phyloP scores from a whole-genome alignment of 2,797 vertebrate genomes.

The Enteromius paludinosus region DNA sequence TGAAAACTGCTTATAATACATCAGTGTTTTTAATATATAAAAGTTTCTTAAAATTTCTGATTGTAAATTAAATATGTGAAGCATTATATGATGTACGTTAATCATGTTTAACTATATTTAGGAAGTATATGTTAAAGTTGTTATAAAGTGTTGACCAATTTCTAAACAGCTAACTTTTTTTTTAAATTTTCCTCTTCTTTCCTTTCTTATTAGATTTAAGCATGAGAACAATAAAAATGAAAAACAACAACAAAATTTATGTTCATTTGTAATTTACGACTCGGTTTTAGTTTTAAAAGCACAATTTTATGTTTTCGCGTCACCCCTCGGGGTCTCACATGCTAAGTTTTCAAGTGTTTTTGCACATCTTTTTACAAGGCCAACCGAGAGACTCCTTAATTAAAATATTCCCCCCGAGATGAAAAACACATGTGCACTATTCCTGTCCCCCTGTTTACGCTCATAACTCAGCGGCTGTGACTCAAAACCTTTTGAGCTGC shows the following conservation, averaged over 20 bases:
- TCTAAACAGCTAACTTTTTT: neutral
- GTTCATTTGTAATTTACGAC: slow-evolving; percentile 5
- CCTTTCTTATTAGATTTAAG: neutral
- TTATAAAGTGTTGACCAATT: neutral
- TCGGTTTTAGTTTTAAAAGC: neutral
- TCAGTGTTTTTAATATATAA: neutral
- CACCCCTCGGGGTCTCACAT: slow-evolving; percentile 5
- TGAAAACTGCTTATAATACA: neutral
- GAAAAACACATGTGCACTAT: slow-evolving; percentile 42
- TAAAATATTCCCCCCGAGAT: slow-evolving; percentile 51
- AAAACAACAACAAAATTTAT: neutral
- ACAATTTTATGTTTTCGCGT: slow-evolving; percentile 11
- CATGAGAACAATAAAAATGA: neutral
- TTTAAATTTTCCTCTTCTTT: neutral
- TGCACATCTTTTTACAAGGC: slow-evolving; percentile 35
- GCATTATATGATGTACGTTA: neutral
- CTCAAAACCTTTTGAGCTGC: slow-evolving; percentile 18
- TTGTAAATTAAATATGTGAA: neutral
- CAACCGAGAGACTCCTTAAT: slow-evolving; percentile 37
- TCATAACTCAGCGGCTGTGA: slow-evolving; percentile 29
- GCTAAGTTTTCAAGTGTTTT: slow-evolving; percentile 21
- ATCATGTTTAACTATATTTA: slow-evolving; percentile 3
- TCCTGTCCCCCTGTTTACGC: slow-evolving; percentile 36
- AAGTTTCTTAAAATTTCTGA: neutral
- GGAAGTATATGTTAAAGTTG: neutral